Percentiles rank a stretch among this genome's conserved stretches.
These are phyloP conservation scores for Manacus vitellinus DNA, from an alignment of 2,113 vertebrate genomes.

Conservation along the genomic window DNA sequence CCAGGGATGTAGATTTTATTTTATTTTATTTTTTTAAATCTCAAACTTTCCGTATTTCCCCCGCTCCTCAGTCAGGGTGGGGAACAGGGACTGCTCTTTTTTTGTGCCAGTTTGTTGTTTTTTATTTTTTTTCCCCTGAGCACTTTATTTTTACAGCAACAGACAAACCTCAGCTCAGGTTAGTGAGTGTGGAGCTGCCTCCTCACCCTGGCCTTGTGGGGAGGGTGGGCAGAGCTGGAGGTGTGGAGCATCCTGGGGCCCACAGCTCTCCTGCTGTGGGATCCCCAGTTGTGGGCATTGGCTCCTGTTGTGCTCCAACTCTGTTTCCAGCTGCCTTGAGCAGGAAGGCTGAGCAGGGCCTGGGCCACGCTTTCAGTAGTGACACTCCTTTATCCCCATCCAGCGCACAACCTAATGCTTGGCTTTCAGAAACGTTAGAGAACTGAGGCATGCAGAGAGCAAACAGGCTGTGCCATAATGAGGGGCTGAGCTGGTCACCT, in stretches of 20 bases:
- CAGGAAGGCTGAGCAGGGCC: neutral
- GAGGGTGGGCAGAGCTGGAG: neutral
- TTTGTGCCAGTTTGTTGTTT: conserved; percentile 22
- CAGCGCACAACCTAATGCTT: neutral
- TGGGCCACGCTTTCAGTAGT: neutral
- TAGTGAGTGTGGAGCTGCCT: neutral
- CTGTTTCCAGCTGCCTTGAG: neutral
- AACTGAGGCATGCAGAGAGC: neutral
- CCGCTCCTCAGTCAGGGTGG: neutral
- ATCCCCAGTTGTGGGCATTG: neutral
- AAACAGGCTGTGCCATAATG: neutral
- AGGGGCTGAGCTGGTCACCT: neutral
- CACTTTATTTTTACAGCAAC: conserved; percentile 60
- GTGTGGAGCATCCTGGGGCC: accelerated
- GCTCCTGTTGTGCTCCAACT: neutral
- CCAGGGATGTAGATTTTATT: neutral
- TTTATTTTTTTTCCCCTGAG: neutral
- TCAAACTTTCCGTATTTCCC: neutral
- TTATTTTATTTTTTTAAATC: conserved; percentile 17
- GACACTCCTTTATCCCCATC: neutral
- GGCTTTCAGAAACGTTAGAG: neutral
- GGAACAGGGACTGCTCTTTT: conserved; percentile 30
- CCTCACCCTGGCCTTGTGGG: neutral
- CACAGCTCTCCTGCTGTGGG: neutral
- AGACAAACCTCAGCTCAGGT: conserved; percentile 38